These are phyloP conservation scores for Nymphalis io DNA, from an alignment of 1,140 invertebrate genomes.

Conservation along the genomic window DNA sequence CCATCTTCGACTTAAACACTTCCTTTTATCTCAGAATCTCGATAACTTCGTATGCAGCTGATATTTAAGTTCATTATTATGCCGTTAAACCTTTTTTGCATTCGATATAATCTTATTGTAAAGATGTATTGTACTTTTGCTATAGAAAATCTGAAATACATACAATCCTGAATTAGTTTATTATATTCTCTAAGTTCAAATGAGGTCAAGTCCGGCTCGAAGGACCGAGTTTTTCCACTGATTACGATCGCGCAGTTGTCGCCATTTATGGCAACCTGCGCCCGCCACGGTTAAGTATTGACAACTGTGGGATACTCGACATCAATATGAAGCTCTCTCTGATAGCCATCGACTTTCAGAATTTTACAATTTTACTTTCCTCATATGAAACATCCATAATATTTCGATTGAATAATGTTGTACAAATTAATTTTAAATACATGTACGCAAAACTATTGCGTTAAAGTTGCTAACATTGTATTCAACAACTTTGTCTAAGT, in stretches of 20 bases:
- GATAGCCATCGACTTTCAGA: slow-evolving; percentile 66
- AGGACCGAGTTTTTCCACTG: slow-evolving; percentile 69
- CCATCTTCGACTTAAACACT: slow-evolving; percentile 52
- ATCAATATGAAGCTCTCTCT: slow-evolving; percentile 51
- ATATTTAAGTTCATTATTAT: slow-evolving; percentile 67
- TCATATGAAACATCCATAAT: slow-evolving; percentile 39
- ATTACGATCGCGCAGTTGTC: slow-evolving; percentile 67
- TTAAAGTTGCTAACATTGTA: slow-evolving; percentile 17
- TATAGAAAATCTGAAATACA: neutral
- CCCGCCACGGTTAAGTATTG: slow-evolving; percentile 58
- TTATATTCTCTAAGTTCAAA: slow-evolving; percentile 38
- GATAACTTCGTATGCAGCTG: slow-evolving; percentile 55
- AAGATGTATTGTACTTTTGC: neutral
- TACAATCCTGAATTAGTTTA: slow-evolving; percentile 2
- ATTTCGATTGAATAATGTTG: neutral
- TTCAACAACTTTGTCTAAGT: slow-evolving; percentile 19
- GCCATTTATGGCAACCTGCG: slow-evolving; percentile 74
- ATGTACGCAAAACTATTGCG: neutral
- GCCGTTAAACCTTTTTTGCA: slow-evolving; percentile 32
- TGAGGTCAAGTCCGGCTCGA: slow-evolving; percentile 72
- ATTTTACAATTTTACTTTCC: slow-evolving; percentile 65
- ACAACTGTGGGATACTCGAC: slow-evolving; percentile 75
- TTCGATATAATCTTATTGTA: slow-evolving; percentile 20
- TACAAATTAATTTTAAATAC: neutral
- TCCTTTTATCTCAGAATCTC: slow-evolving; percentile 63